Evolutionary conservation across 2,113 vertebrate species (phyloP).

Genomic region (Podarcis cretensis): DNA sequence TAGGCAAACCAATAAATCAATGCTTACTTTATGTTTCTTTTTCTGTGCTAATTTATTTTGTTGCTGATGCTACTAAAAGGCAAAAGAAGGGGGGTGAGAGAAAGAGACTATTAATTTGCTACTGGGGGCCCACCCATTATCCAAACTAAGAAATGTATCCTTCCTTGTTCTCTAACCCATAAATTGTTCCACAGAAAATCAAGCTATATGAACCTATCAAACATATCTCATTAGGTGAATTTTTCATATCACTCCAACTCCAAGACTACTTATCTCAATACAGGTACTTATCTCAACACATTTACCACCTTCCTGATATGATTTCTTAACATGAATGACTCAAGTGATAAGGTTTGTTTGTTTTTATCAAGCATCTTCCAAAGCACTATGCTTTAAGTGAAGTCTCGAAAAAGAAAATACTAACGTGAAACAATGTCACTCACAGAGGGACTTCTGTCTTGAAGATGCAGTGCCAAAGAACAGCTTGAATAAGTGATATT

Average conservation of each 20-base stretch:
- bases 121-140: no score
- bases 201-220: neutral
- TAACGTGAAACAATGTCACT: rapidly evolving
- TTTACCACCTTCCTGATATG: neutral
- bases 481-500: neutral
- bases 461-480: neutral
- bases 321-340: neutral
- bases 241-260: neutral
- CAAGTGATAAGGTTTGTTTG: neutral
- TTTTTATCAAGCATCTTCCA: neutral
- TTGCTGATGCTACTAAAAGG: no score
- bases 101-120: no score
- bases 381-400: neutral
- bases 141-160: no score
- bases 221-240: neutral
- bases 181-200: neutral
- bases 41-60: no score
- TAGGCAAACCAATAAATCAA: no score
- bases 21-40: no score
- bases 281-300: neutral
- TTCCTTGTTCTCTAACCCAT: neutral
- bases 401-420: neutral
- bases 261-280: no score
- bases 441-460: neutral
- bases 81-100: no score